Evolutionary conservation across 2,888 invertebrate species (phyloP), one percentile per base, ranked within the genome.

Genomic region (Steinernema scapterisci): DNA sequence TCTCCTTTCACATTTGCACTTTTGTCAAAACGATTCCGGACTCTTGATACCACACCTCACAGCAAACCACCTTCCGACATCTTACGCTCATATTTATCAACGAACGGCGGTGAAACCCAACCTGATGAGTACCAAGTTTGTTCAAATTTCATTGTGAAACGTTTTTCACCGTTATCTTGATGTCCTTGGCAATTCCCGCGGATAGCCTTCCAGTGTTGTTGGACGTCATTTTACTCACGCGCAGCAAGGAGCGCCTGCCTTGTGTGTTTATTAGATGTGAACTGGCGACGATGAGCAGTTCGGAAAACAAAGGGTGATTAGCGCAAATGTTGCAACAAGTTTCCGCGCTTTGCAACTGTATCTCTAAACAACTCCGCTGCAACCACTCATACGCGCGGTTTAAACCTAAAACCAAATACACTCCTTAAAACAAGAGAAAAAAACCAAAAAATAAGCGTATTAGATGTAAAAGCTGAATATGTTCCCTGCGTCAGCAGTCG

Each of bases 51-150:
- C 38, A 38, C 9, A 38, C 38, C 38, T 3, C 3, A 38, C 38
- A 9, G 3, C 9, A 9, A 38, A 38, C 38, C 38, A 6, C 9
- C 9, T 6, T 48, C 2, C n/a, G 21, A 11, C 23, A 1, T 16
- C 27, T 31, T 31, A 63, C 31, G 63, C 7, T 16, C 23, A 31
- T 13, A n/a, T 31, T n/a, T 9, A 48, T 16, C 3, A 63, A 16
- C 38, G 27, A 16, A 5, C 16, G 16, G 6, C 16, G 11, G 63
- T 31, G 48, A 3, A 48, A 38, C 38, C 38, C 38, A 38, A n/a
- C n/a, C n/a, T n/a, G n/a, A n/a, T n/a, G n/a, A 31, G 63, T 63
- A 27, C 63, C 63, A 63, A 63, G 63, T 63, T 63, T 63, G 63
- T 63, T 63, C 63, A 63, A 63, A 63, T 31, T 63, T 31, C 13